Base-by-base conservation (phyloP, 2,797 vertebrate genomes). In the Eleutherodactylus coqui region DNA sequence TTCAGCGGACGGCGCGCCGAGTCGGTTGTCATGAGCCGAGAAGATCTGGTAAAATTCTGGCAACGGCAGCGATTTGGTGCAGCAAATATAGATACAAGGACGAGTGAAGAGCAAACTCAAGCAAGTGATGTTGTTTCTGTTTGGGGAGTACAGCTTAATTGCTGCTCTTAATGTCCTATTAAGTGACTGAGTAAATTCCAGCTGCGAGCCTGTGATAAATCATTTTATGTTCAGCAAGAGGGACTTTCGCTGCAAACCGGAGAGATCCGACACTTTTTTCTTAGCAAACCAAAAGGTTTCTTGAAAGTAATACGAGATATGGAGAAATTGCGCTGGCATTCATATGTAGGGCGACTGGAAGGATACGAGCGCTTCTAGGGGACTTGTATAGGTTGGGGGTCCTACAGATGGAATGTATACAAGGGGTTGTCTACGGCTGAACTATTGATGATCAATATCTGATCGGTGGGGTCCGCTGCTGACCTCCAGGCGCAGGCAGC, bases 151-250 rank as follows among this genome's bases (percentile, higher is more conserved):
- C 36, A 19, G 86, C 86, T 83, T 87, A 87, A 87, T 87, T 87
- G 82, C 86, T 76, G 77, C 86, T 87, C 82, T 87, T 87, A 87
- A 87, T 87, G 86, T 87, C 82, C 86, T 87, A 87, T 87, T 87
- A 87, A 87, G 86, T 87, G 86, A 87, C 69, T 87, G 86, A 87
- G 86, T 87, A 87, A 84, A 87, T 87, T 87, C 86, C 86, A 87
- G 83, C 86, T 87, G 86, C 69, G 86, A 84, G 78, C 76, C 43
- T 75, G 55, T 85, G 86, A 87, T 87, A 87, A 87, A 87, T 87
- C 86, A 87, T 87, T 81, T 83, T 69, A 84, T 70, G 86, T 87
- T 75, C 77, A 43, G 86, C 82, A 80, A 85, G 82, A 75, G 77
- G 86, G 77, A 84, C 86, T 69, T 79, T 79, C 51, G 29, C 49